phyloP scores from a whole-genome alignment of 2,888 invertebrate species.

The Athetis lepigone region DNA sequence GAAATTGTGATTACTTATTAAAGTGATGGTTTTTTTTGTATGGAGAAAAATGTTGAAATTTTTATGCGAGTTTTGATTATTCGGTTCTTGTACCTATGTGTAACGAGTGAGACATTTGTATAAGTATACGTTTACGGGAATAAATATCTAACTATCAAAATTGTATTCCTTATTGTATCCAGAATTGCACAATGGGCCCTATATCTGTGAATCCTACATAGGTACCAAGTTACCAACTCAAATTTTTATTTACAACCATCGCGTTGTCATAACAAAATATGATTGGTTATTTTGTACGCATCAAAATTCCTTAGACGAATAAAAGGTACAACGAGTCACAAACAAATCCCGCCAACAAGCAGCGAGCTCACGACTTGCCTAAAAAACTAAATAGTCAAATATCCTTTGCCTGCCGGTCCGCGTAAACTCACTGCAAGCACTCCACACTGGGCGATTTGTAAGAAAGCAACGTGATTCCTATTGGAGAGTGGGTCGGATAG shows the following conservation, averaged over 20 bases:
- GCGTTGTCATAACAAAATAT: constrained; percentile 64
- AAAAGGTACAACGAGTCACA: constrained; percentile 77
- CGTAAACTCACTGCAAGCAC: constrained; percentile 78
- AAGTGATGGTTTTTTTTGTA: not conserved
- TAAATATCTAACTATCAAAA: too few relatives aligned
- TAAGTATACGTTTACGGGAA: too few relatives aligned
- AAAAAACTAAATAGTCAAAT: constrained; percentile 88
- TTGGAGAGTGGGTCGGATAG: constrained; percentile 73
- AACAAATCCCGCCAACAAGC: constrained; percentile 81
- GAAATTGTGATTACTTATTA: constrained; percentile 3
- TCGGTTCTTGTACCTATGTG: not conserved
- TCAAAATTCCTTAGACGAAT: constrained; percentile 77
- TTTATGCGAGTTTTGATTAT: not conserved
- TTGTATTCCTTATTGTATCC: constrained; percentile 1
- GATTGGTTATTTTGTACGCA: constrained; percentile 75
- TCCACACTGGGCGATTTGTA: constrained; percentile 73
- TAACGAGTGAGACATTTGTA: too few relatives aligned
- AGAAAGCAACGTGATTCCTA: constrained; percentile 70
- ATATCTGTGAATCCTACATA: constrained; percentile 16
- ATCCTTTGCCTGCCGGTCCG: constrained; percentile 85
- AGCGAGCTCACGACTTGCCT: constrained; percentile 81
- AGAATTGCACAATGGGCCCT: not conserved
- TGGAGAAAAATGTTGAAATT: not conserved
- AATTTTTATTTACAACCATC: constrained; percentile 21
- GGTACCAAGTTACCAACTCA: too few relatives aligned